Percentiles rank a stretch among this genome's conserved stretches.
Evolutionary conservation across 2,113 vertebrate species (phyloP).

Genomic region (Cettia cetti): DNA sequence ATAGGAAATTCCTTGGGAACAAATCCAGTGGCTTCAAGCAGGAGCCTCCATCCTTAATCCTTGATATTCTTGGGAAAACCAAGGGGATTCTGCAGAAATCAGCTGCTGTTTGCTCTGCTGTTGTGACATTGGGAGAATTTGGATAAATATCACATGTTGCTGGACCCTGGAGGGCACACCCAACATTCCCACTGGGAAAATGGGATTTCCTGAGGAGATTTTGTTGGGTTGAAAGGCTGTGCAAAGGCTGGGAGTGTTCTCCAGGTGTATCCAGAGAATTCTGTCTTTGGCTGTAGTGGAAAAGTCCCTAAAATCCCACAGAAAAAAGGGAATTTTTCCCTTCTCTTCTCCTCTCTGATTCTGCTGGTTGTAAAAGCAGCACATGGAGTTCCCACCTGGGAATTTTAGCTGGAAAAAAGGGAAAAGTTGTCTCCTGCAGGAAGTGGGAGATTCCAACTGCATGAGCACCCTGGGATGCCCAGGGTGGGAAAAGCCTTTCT

Average conservation of each 20-base stretch:
- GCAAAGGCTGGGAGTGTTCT: neutral
- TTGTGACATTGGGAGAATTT: neutral
- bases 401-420: neutral
- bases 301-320: neutral
- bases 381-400: neutral
- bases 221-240: neutral
- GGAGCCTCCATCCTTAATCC: neutral
- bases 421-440: no score
- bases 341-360: neutral
- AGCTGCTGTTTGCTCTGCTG: fast-evolving
- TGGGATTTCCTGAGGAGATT: neutral
- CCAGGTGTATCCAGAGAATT: neutral
- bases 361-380: neutral
- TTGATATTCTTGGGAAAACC: neutral
- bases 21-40: neutral
- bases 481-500: neutral
- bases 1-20: neutral
- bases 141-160: neutral
- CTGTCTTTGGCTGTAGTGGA: neutral
- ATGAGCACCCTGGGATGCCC: fast-evolving
- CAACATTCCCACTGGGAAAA: fast-evolving
- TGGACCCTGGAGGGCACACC: fast-evolving
- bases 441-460: neutral
- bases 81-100: neutral
- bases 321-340: neutral